These are phyloP conservation scores for Stichodactyla helianthus DNA, from an alignment of 64 coral and sea anemone species.

Conservation along the genomic window DNA sequence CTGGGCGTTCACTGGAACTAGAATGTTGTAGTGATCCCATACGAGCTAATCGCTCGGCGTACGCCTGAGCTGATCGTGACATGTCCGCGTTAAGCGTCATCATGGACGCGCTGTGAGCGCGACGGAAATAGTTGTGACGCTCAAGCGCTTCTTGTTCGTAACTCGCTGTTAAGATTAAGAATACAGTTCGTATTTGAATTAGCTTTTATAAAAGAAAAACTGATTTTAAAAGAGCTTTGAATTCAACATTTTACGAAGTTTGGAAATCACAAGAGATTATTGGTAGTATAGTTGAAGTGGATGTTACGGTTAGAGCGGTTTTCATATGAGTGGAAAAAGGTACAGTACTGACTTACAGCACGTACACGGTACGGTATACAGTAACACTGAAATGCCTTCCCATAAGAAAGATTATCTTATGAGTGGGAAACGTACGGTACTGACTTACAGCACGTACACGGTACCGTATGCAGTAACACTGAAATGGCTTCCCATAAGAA, in stretches of 20 bases:
- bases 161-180: not conserved
- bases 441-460: too few relatives aligned
- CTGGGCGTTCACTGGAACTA: constrained; percentile 51
- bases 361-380: not conserved
- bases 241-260: too few relatives aligned
- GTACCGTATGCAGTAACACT: too few relatives aligned
- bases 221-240: not conserved
- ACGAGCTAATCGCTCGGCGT: constrained; percentile 27
- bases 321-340: too few relatives aligned
- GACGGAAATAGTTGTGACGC: constrained; percentile 48
- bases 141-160: constrained; percentile 32
- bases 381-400: too few relatives aligned
- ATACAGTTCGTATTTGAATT: not conserved
- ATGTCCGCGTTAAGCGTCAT: constrained; percentile 36
- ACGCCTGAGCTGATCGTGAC: constrained; percentile 32
- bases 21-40: constrained; percentile 47
- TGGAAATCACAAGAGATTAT: too few relatives aligned
- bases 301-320: too few relatives aligned
- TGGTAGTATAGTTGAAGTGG: too few relatives aligned
- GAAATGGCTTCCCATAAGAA: too few relatives aligned
- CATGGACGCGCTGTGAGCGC: constrained; percentile 30
- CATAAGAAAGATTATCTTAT: too few relatives aligned
- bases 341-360: too few relatives aligned
- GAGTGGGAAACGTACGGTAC: too few relatives aligned
- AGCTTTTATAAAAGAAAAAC: not conserved